Evolutionary conservation across 2,113 vertebrate species (phyloP).

Genomic region (Naja naja): DNA sequence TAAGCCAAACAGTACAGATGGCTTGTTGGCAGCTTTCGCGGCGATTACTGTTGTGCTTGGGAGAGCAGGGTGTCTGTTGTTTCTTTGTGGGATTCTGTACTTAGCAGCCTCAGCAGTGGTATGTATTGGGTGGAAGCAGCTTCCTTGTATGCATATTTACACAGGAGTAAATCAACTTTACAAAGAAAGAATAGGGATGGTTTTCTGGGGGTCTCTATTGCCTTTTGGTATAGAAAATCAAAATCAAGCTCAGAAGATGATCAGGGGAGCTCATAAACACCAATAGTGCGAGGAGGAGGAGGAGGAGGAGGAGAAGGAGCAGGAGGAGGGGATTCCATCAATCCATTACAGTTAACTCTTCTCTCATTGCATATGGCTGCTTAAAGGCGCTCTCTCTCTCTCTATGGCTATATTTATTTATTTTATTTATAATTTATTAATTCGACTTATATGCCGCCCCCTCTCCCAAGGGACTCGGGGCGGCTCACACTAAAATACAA

Average conservation of each 20-base stretch:
- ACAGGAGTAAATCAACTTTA: background rate
- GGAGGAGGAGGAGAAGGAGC: background rate
- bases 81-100: background rate
- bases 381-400: background rate
- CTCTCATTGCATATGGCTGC: constrained; percentile 15
- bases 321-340: background rate
- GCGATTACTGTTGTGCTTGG: background rate
- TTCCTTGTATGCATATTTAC: background rate
- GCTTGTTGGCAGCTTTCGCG: background rate
- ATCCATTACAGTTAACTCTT: constrained; percentile 22
- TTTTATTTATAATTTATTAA: too few relatives aligned
- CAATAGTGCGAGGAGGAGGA: background rate
- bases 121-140: background rate
- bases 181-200: background rate
- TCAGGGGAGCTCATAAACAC: background rate
- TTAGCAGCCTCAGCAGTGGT: background rate
- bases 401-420: too few relatives aligned
- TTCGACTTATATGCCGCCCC: too few relatives aligned
- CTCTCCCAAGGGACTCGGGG: too few relatives aligned
- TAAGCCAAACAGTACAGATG: background rate
- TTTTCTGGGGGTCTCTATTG: background rate
- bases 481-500: too few relatives aligned
- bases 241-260: background rate
- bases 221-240: background rate
- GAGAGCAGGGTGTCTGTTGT: background rate